Evolutionary conservation across 2,113 vertebrate genomes (phyloP), one percentile per base, ranked within the genome.

Genomic region (Thomomys bottae): DNA sequence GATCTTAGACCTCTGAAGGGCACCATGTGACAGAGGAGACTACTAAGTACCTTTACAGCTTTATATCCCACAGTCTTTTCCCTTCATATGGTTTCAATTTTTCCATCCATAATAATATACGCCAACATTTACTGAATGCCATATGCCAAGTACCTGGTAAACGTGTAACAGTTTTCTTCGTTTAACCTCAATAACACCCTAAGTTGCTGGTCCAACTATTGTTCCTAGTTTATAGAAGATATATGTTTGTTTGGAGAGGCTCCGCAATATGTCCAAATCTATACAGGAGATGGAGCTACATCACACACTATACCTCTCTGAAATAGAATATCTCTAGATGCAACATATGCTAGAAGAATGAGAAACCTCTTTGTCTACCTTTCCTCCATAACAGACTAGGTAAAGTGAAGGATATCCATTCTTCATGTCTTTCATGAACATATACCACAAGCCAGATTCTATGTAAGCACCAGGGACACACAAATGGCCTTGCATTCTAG

Each of bases 31-130:
- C 17, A 72, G 28, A 30, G 28, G 54, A 72, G 68, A 38, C 38
- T 3, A 85, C 9, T 36, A 34, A n/a, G 57, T n/a, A 42, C 38
- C 18, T 73, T 17, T 42, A 85, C 1, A 84, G 67, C 24, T n/a
- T 71, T n/a, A 63, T 63, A 24, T 34, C 49, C 20, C 10, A 57
- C 21, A 78, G 21, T 5, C n/a, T 34, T 63, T 61, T 30, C 17
- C 38, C 32, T 38, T 82, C 78, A 59, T 54, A 88, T 1, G 11
- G 11, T 78, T 77, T 77, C 79, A 92, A 68, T 80, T 20, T 92
- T 85, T 86, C 92, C 8, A 81, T 64, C 40, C 67, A 15, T 42
- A 72, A 64, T 85, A 94, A 88, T 67, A 78, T 32, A 90, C 76
- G 73, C 40, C 75, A 88, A 87, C 40, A 63, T 68, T 80, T 73